Evolutionary conservation across 2,797 vertebrate species (phyloP), one percentile per base, ranked within the genome.

Genomic region (Urophycis tenuis): DNA sequence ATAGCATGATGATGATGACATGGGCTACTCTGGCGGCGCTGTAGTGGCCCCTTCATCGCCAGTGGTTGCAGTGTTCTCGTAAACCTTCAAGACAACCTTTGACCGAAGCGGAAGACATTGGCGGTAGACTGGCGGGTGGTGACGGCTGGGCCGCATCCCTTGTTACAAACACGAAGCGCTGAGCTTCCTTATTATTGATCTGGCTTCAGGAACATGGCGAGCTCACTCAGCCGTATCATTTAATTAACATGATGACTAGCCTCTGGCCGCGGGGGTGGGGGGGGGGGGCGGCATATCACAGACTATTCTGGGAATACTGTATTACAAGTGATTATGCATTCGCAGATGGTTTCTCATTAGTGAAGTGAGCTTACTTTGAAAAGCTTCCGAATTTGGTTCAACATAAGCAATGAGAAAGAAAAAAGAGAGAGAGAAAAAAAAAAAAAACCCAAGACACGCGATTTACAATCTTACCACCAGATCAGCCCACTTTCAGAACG

Each of bases 291-390:
- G 86, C 80, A 85, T 77, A 75, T 45, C 17, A 64, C 84, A 86
- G 87, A 83, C 83, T 86, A 76, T 86, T 85, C 85, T 78, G 78
- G 74, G 75, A 83, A 79, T 31, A 17, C 49, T 49, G 73, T 77
- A 76, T 83, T 83, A 79, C 77, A 84, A 80, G 85, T 78, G 73
- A 76, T 78, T 84, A 76, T 82, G 78, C 81, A 82, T 80, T 82
- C 84, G 87, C 90, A 91, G 91, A 93, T 91, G 88, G 89, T 82
- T 74, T 30, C 78, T 89, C 84, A 89, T 90, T 90, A 88, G 83
- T 81, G 77, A 87, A 91, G 85, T 87, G 89, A 84, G 74, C 69
- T 81, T 79, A 79, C 85, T 81, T 87, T 82, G 76, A 88, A 87
- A 82, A 85, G 84, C 84, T 79, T 82, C 85, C 84, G 79, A 74